Evolutionary conservation across 64 coral and sea anemone species (phyloP), one percentile per base, ranked within the genome.

Genomic region (Cladopsammia gracilis): DNA sequence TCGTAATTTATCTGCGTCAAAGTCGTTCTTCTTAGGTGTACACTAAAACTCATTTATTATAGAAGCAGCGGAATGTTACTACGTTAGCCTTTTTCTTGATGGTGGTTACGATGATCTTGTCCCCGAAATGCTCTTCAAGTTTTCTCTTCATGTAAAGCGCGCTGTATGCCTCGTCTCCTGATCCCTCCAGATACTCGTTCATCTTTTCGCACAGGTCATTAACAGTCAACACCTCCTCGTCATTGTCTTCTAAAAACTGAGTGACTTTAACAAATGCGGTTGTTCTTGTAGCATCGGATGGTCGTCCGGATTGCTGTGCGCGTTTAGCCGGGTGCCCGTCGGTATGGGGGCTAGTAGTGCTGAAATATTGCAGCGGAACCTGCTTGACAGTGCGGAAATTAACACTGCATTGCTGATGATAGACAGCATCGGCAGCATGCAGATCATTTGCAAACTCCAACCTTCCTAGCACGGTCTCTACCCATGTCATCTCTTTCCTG

Each of bases 371-470:
- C 20, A 24, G 14, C 24, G 83, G 83, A 68, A 86, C 45, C 45
- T 86, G 83, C 65, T 86, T 86, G 6, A 15, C 61, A 45, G 83
- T 86, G 64, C 83, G 20, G 20, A 86, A 86, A 48, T 86, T 86
- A 23, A 68, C 83, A 34, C 46, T 68, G 23, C 83, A 86, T 69
- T 1, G 11, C 0, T 52, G 26, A 69, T 86, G 83, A 48, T 86
- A 69, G 7, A 86, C 61, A 6, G 83, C 83, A 70, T 86, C 83
- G 5, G 64, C 64, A 4, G 59, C 83, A 70, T 68, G 61, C 58
- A 86, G 45, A 69, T 86, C 82, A 3, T 18, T 24, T 5, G 61
- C 61, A 50, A 7, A 45, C 48, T 86, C 83, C 20, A 86, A 4
- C 23, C 83, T 24, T 4, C 83, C 83, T 16, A 86, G 20, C 10